Base-by-base conservation (phyloP, 2,113 vertebrate species). In the Fulica atra region DNA sequence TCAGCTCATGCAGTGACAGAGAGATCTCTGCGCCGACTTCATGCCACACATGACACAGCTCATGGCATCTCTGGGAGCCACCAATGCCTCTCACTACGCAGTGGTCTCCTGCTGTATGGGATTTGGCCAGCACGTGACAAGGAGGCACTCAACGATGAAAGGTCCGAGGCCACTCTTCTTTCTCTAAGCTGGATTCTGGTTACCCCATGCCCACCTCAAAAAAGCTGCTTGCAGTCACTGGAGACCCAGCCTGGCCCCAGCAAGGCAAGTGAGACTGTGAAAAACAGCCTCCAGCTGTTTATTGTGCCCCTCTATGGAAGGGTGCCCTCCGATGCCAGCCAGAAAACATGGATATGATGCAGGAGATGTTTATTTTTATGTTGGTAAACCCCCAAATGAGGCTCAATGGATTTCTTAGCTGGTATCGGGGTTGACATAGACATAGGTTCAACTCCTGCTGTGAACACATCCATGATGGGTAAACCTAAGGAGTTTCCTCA, bases 91-190 rank as follows among this genome's bases (percentile, higher is more conserved):
- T 71, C 42, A 23, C 78, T 50, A 36, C 0, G 2, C 31, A 16
- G 5, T 0, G 35, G 48, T 89, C 73, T 54, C 42, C 56, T 31
- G 73, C 61, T 6, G 7, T 51, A 56, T 84, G 78, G 65, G 73
- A 81, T 87, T 70, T 78, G 44, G 54, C 35, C 4, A 4, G 70
- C 46, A 40, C 0, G 1, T 63, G 73, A 89, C 4, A 13, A 6
- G 0, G n/a, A 66, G 56, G 46, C 42, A 59, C 46, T 77, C 56
- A 48, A 16, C 0, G 0, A 54, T 24, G 38, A 65, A 78, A 50
- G 40, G 29, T 50, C 69, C 78, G 46, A 63, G 65, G 36, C 25
- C 0, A 1, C 63, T 56, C 36, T 66, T 31, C 78, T 76, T 73
- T 23, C 71, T 88, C 48, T 28, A 2, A 44, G 48, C 16, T 76